Evolutionary conservation across 2,888 invertebrate species (phyloP), one percentile per base, ranked within the genome.

Genomic region (Drosophila phalerata): DNA sequence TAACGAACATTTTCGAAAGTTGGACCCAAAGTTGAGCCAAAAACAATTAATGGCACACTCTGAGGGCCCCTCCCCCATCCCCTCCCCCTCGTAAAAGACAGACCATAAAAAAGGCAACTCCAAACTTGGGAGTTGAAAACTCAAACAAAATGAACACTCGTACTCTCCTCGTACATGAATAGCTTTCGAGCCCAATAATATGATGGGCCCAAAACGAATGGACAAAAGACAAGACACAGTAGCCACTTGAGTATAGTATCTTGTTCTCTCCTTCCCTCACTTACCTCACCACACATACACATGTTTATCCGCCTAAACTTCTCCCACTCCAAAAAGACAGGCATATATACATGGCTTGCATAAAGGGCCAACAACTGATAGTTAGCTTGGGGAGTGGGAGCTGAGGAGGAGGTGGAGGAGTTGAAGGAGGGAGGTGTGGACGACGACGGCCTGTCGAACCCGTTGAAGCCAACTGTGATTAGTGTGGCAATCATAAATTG

Each of bases 11-110:
- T 85, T 89, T 88, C 57, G 88, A 83, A 85, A 85, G 85, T 85
- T 85, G 75, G 75, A 53, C 38, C 30, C 40, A 32, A 49, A 47
- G 28, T 30, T 51, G 66, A 57, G 53, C 57, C 58, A 55, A 76
- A 78, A 86, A 73, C 89, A 85, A 85, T 85, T 89, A 89, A 85
- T 89, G 85, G 89, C 85, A 85, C 89, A 85, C 85, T 85, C 84
- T 80, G 60, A 68, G 67, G 47, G 38, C 62, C 53, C 17, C n/a
- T 9, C n/a, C 45, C 34, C 19, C 15, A 5, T 3, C 0, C 13
- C 28, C n/a, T 11, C 13, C 5, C 3, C 8, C 10, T 28, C 22
- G 17, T 15, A 56, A 51, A 65, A 74, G 73, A 64, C 60, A 69
- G 57, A 37, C 47, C 57, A 47, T 57, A 43, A 47, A 76, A 63